Base-by-base conservation (phyloP, 2,113 vertebrate genomes). In the Chaetops frenatus region DNA sequence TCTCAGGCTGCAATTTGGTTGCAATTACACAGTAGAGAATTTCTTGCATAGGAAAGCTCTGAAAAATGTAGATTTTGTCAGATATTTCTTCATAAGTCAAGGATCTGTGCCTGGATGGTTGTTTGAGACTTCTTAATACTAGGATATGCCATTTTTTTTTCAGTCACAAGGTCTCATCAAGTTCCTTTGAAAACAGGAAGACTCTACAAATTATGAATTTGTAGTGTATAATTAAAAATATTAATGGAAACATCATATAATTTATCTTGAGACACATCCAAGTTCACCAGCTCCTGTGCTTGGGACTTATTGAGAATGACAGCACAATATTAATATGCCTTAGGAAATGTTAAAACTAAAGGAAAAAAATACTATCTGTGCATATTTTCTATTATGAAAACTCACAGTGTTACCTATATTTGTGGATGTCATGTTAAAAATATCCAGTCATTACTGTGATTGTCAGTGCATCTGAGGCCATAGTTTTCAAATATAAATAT, bases 401-500 rank as follows among this genome's bases (percentile, higher is more conserved):
- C 4, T 66, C 58, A 76, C 0, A 0, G 1, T 73, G 48, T 64
- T 80, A 7, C 3, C 12, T 58, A 4, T 17, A 36, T 73, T 69
- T 83, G 1, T 51, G n/a, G 27, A 31, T 66, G 47, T 58, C 19
- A 33, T 3, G 3, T 67, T 81, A 76, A 74, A 91, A 85, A 84
- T 54, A 29, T 27, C 12, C 4, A 6, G 40, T 69, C 3, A 24
- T 67, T 31, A n/a, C 44, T 47, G 10, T 40, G 35, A 20, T 66
- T 88, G 29, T 73, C 12, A 42, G n/a, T 35, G 21, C 25, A 86
- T 76, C 58, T 53, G 16, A 92, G 25, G 14, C 54, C 44, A 58
- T 31, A 72, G 22, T 66, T 88, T 88, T 70, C 23, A 94, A 70
- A 83, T 62, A 12, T 70, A 77, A 83, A 71, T 77, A 80, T 61